Conservation (phyloP, 2,797 vertebrate species). For the Ambastaia sidthimunki region DNA sequence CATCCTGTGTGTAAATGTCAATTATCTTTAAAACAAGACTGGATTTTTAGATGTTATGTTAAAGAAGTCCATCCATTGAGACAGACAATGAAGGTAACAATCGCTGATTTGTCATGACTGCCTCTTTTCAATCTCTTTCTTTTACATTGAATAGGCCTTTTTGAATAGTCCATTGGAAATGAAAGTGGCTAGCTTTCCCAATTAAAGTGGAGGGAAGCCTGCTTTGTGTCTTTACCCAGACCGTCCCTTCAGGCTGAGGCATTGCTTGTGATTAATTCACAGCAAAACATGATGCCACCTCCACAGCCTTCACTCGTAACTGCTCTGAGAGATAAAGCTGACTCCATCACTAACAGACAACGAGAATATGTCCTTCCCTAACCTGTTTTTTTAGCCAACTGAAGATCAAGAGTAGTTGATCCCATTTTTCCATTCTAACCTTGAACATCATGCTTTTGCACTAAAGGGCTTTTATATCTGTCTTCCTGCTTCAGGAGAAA, state of each 20-base stretch:
- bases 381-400: conserved; percentile 14
- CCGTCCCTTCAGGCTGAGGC: conserved; percentile 52
- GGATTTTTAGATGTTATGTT: conserved; percentile 26
- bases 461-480: conserved; percentile 65
- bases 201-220: conserved; percentile 51
- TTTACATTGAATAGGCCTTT: conserved; percentile 50
- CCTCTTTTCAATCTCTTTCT: conserved; percentile 42
- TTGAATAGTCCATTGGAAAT: conserved; percentile 50
- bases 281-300: conserved; percentile 56
- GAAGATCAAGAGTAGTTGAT: conserved; percentile 25
- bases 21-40: conserved; percentile 26
- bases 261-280: conserved; percentile 64
- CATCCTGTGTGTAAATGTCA: not conserved
- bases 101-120: conserved; percentile 52
- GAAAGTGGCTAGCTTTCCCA: conserved; percentile 43
- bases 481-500: conserved; percentile 61
- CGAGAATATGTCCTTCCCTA: conserved; percentile 29
- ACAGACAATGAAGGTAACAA: conserved; percentile 48
- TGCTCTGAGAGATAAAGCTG: conserved; percentile 59
- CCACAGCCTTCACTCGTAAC: conserved; percentile 43
- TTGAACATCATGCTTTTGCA: conserved; percentile 24
- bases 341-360: conserved; percentile 27
- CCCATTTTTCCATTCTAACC: conserved; percentile 24
- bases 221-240: conserved; percentile 55
- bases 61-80: conserved; percentile 27